phyloP scores from a whole-genome alignment of 2,113 vertebrate genomes.

The Apeltes quadracus region DNA sequence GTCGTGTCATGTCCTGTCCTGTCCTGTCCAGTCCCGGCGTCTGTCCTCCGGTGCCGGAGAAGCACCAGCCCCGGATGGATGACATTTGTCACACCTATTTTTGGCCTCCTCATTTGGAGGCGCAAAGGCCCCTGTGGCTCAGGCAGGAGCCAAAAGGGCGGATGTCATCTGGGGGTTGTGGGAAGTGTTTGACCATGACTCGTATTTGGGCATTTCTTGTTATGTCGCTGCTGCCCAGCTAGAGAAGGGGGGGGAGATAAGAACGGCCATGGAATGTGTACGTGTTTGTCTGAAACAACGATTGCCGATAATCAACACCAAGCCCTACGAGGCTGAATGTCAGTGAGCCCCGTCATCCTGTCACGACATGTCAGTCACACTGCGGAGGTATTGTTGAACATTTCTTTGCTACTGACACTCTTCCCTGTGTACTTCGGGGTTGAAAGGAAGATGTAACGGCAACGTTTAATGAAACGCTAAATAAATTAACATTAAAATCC shows the following conservation, averaged over 20 bases:
- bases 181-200: constrained; percentile 74
- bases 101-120: constrained; percentile 75
- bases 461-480: constrained; percentile 2
- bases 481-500: constrained; percentile 2
- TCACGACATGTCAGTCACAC: constrained; percentile 42
- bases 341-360: constrained; percentile 29
- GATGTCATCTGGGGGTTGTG: constrained; percentile 65
- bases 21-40: constrained; percentile 52
- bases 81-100: constrained; percentile 76
- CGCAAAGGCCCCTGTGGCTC: constrained; percentile 63
- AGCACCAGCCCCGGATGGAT: constrained; percentile 38
- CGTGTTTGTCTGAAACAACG: constrained; percentile 3
- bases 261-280: constrained; percentile 43
- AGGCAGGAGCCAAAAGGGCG: constrained; percentile 43
- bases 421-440: constrained; percentile 1
- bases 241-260: constrained; percentile 41
- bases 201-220: constrained; percentile 64
- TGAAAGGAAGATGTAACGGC: background rate
- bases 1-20: constrained; percentile 55
- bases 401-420: constrained; percentile 34
- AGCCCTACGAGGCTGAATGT: constrained; percentile 23
- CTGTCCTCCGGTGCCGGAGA: constrained; percentile 58
- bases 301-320: constrained; percentile 64
- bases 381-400: constrained; percentile 39
- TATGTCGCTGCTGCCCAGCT: constrained; percentile 54